Evolutionary conservation across 2,888 invertebrate genomes (phyloP), one percentile per base, ranked within the genome.

Genomic region (Cyclophora albipunctata): DNA sequence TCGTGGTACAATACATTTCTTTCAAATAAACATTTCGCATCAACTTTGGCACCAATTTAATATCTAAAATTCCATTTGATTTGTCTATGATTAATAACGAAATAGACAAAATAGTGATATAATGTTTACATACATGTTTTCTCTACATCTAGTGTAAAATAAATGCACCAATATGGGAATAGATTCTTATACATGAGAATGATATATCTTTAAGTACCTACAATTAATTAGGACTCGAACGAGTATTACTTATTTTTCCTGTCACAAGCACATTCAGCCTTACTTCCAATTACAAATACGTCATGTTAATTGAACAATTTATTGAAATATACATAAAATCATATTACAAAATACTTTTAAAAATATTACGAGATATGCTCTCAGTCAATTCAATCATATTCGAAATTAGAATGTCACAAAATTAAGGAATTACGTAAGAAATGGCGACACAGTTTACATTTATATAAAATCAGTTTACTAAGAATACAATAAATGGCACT

Each of bases 41-140:
- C 62, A 74, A 71, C 81, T 84, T 84, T 84, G 84, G 84, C 84
- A 84, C 84, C 78, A 70, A 77, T 76, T 69, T 68, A 68, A 71
- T 54, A 67, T 64, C 64, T 76, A 74, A 48, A 48, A 58, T 55
- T 62, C 49, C 50, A 60, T 57, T 59, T 57, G 33, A 20, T 34
- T 34, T 20, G 34, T 33, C 54, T 60, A 55, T 37, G 37, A 5
- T 37, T 5, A 62, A 56, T 60, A 63, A 58, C 59, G 56, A 60
- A 65, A 66, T 56, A 52, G 54, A 59, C 58, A 58, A 51, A 52
- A 60, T 49, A 56, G 52, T 56, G 48, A 52, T 46, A 58, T 59
- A 54, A 55, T 43, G 20, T 33, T 6, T 43, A 5, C 5, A 43
- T 43, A 43, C 43, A 43, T 46, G 49, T 47, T 48, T 37, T 37